Percentiles rank a stretch among this genome's conserved stretches.
These are phyloP conservation scores for Poeciliopsis gracilis DNA, from an alignment of 2,797 vertebrate species.

Conservation along the genomic window DNA sequence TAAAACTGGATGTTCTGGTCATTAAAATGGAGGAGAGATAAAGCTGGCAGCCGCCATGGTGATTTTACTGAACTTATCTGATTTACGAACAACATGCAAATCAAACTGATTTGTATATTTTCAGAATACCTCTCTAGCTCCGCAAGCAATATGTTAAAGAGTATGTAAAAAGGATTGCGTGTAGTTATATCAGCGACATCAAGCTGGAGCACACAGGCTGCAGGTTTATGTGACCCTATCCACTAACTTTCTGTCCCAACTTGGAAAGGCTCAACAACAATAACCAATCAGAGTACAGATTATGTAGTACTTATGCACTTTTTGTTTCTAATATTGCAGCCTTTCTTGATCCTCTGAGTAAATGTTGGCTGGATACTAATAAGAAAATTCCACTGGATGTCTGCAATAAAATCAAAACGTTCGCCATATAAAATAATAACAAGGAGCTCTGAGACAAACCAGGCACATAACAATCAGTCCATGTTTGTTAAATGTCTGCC, in stretches of 20 bases:
- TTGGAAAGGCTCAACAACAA: not conserved
- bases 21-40: not conserved
- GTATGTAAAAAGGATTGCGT: not conserved
- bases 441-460: not conserved
- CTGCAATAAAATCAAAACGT: not conserved
- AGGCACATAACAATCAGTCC: not conserved
- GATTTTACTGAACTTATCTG: slow-evolving; percentile 36
- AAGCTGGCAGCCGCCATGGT: not conserved
- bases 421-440: not conserved
- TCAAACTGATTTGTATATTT: slow-evolving; percentile 28
- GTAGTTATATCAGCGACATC: not conserved
- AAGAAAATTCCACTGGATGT: not conserved
- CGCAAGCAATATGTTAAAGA: not conserved
- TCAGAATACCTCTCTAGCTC: not conserved
- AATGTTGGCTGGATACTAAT: not conserved
- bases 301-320: not conserved
- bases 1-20: not conserved
- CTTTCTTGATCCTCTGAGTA: not conserved
- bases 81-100: slow-evolving; percentile 31
- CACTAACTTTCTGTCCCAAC: not conserved
- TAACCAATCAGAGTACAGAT: not conserved
- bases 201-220: not conserved
- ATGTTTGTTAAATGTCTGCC: not conserved
- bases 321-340: not conserved
- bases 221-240: not conserved